Base-by-base conservation (phyloP, 2,113 vertebrate genomes). In the Ascaphus truei region DNA sequence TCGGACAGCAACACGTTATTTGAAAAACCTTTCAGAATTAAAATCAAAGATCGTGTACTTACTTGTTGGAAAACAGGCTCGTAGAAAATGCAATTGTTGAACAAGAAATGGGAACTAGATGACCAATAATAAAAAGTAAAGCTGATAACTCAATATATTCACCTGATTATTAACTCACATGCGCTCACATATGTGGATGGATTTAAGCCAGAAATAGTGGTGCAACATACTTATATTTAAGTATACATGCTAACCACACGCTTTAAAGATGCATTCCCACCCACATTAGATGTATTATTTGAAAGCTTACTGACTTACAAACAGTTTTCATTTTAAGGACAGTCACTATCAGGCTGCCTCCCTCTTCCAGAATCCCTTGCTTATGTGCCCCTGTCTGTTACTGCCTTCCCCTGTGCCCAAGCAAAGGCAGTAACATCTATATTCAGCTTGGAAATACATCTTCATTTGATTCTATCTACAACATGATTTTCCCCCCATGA, bases 1-100 rank as follows among this genome's bases (percentile, higher is more conserved):
- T n/a, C n/a, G n/a, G n/a, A n/a, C n/a, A n/a, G n/a, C n/a, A n/a
- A n/a, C n/a, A n/a, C n/a, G n/a, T n/a, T n/a, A n/a, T n/a, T n/a
- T n/a, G n/a, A n/a, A 29, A 22, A 65, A 27, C 7, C 13, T 10
- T 41, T 30, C 1, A 13, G 29, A 34, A n/a, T n/a, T n/a, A 58
- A 39, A 29, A 39, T 16, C 64, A 83, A 83, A 81, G 77, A 77
- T 77, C 74, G 72, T 0, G 78, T 91, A 90, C 86, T 91, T 91
- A 87, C 88, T 88, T 88, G 80, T 83, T 72, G 77, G 81, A 77
- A 75, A 79, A 89, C 84, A 81, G 85, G 83, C 76, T 89, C 86
- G 90, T 84, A 88, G 84, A 74, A 83, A 81, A 80, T 75, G 77
- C 61, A 66, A 75, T 73, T 87, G 84, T 72, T 78, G 84, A 84